Conservation (phyloP, 2,797 vertebrate genomes). For the Danio tinwini region DNA sequence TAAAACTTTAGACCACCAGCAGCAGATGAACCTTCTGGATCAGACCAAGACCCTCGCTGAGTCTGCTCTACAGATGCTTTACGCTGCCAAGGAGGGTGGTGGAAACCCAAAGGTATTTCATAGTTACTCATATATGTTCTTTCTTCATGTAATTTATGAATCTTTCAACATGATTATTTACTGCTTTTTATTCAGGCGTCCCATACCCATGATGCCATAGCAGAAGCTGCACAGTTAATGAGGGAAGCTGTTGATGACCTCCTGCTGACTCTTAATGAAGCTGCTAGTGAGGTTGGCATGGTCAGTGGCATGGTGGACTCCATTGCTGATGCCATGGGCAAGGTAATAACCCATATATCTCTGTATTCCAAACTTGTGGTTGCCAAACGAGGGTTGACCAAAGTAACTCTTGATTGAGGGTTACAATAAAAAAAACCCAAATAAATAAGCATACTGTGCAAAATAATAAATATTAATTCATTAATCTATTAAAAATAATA, state of each 20-base stretch:
- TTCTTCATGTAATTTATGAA: background rate
- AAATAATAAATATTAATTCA: too few species aligned
- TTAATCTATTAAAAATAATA: too few species aligned
- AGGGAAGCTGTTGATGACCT: slow-evolving; percentile 96
- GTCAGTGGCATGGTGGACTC: slow-evolving; percentile 95
- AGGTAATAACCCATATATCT: slow-evolving; percentile 72
- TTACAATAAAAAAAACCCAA: too few species aligned
- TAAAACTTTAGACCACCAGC: slow-evolving; percentile 91
- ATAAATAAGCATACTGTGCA: too few species aligned
- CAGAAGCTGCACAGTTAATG: slow-evolving; percentile 93
- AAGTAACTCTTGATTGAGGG: too few species aligned
- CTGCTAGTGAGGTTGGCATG: slow-evolving; percentile 94
- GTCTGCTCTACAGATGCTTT: slow-evolving; percentile 95
- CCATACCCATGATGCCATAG: slow-evolving; percentile 93
- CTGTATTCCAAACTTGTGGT: background rate
- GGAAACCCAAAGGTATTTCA: slow-evolving; percentile 92
- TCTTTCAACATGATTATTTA: background rate
- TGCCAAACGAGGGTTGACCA: background rate
- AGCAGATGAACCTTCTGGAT: slow-evolving; percentile 95
- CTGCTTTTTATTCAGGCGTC: slow-evolving; percentile 77
- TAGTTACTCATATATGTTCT: background rate
- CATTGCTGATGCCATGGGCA: slow-evolving; percentile 92
- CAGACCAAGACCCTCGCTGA: slow-evolving; percentile 95
- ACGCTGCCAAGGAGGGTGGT: slow-evolving; percentile 95
- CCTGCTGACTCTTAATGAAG: slow-evolving; percentile 95